Conservation (phyloP, 1,140 invertebrate genomes). For the Phymastichus coffea region DNA sequence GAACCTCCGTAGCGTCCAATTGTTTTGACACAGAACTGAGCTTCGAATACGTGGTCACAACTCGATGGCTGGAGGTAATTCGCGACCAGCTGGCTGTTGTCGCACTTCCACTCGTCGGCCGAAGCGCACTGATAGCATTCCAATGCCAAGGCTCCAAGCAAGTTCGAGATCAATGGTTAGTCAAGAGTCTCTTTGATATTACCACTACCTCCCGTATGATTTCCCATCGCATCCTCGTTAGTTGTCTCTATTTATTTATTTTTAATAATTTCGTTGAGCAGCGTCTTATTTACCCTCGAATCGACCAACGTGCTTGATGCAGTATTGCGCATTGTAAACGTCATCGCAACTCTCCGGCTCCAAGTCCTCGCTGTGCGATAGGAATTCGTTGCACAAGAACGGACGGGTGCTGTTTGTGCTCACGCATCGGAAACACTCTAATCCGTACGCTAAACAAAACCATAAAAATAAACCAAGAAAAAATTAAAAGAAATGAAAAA, state of each 20-base stretch:
- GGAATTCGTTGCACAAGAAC: slow-evolving; percentile 86
- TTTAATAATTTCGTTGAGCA: no score
- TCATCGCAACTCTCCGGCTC: slow-evolving; percentile 71
- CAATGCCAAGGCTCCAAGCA: slow-evolving; percentile 59
- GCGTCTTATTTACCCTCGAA: slow-evolving; percentile 76
- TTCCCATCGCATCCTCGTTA: no score
- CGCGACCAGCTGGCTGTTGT: slow-evolving; percentile 68
- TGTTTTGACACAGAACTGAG: slow-evolving; percentile 84
- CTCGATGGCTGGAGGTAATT: slow-evolving; percentile 62
- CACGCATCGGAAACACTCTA: slow-evolving; percentile 87
- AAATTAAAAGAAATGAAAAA: no score
- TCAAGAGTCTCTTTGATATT: no score
- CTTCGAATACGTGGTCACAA: slow-evolving; percentile 77
- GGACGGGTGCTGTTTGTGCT: slow-evolving; percentile 76
- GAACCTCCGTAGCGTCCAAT: slow-evolving; percentile 61
- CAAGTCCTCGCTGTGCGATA: slow-evolving; percentile 69
- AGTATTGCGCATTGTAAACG: slow-evolving; percentile 83
- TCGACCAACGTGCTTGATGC: slow-evolving; percentile 91
- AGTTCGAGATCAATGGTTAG: neutral
- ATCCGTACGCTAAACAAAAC: slow-evolving; percentile 57
- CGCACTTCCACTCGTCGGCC: slow-evolving; percentile 70
- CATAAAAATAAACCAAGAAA: neutral
- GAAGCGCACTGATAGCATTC: slow-evolving; percentile 84
- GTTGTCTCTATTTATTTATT: no score
- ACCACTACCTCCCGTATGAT: no score